A percentile compares a stretch with the other conserved stretches of the same genome.
Evolutionary conservation across 2,888 invertebrate species (phyloP).

Genomic region (Sesamia inferens): DNA sequence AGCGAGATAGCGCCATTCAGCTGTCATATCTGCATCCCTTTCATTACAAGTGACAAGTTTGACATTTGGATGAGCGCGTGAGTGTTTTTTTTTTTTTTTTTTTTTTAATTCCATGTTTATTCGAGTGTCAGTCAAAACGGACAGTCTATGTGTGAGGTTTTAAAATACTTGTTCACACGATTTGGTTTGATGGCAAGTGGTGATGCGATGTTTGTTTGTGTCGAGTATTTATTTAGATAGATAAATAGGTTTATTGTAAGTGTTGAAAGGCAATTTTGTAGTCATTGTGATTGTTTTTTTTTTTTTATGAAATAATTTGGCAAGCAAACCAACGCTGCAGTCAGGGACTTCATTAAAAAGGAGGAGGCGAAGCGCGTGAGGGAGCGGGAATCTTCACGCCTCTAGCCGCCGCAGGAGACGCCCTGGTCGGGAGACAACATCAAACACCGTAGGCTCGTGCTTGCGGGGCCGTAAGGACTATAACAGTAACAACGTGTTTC

Average conservation of each 20-base stretch:
- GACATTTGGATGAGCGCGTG: constrained; percentile 50
- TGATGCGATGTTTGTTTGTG: constrained; percentile 2
- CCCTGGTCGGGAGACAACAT: no score
- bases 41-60: constrained; percentile 39
- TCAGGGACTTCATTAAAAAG: background rate
- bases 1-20: constrained; percentile 18
- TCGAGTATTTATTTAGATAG: background rate
- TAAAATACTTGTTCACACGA: constrained; percentile 41
- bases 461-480: no score
- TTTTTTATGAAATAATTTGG: background rate
- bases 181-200: background rate
- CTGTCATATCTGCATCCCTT: constrained; percentile 11
- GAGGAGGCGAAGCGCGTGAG: no score
- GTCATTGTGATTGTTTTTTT: background rate
- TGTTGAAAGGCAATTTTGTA: constrained; percentile 3
- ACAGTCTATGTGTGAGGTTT: constrained; percentile 38
- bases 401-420: no score
- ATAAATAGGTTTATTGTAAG: constrained; percentile 10
- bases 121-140: constrained; percentile 36
- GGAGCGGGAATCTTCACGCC: no score
- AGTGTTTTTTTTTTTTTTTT: constrained; percentile 32
- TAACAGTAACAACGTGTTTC: no score
- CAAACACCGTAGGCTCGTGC: no score
- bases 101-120: constrained; percentile 34
- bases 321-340: background rate